Base-by-base conservation (phyloP, 2,113 vertebrate genomes). In the Planiliza haematocheilus region DNA sequence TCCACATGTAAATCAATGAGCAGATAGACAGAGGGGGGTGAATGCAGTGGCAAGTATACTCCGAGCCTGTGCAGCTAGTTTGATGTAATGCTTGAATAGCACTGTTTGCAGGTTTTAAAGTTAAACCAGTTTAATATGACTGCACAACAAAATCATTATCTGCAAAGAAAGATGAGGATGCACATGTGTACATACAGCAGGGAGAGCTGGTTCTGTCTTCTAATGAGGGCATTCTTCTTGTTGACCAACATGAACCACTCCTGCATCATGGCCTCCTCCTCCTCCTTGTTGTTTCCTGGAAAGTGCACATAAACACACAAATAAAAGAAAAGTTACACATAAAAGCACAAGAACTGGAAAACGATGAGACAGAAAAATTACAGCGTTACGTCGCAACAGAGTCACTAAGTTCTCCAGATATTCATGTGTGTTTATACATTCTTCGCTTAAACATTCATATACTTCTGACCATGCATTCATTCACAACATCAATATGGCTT, bases 211-310 rank as follows among this genome's bases (percentile, higher is more conserved):
- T 99, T 99, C 96, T 99, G 98, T 84, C 97, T 89, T 72, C 97
- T 90, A 91, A 99, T 99, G 83, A 99, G 95, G 50, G 98, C 98
- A 65, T 99, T 99, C 95, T 99, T 99, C 95, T 99, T 99, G 88
- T 99, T 99, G 83, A 99, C 98, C 92, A 99, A 87, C 94, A 95
- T 98, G 94, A 99, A 99, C 98, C 98, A 99, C 85, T 99, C 98
- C 91, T 99, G 98, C 98, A 99, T 99, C 97, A 99, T 96, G 71
- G 96, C 91, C 91, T 99, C 98, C 88, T 99, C 98, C 89, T 99
- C 97, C 89, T 99, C 98, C 14, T 97, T 97, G 86, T 98, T 98
- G 87, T 96, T 96, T 67, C 97, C 98, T 99, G 83, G 43, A 76
- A 70, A 82, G 10, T 1, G 41, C n/a, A 83, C 12, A 81, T n/a